These are phyloP conservation scores for Oncorhynchus masou DNA, from an alignment of 2,113 vertebrate genomes.

Conservation along the genomic window DNA sequence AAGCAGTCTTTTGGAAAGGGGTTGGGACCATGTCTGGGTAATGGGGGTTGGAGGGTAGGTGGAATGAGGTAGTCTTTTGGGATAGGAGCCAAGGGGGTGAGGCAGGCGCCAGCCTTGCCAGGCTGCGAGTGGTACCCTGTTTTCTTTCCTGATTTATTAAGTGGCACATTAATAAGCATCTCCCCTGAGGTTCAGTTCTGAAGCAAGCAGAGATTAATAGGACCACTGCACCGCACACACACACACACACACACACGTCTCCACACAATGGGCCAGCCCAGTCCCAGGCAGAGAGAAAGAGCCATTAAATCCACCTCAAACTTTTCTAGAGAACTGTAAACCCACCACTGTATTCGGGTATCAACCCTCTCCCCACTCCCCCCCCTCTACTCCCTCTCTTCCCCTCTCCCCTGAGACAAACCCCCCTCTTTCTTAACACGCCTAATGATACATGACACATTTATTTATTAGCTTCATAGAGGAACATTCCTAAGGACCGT, in stretches of 20 bases:
- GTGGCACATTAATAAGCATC: slow-evolving; percentile 87
- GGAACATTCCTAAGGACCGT: slow-evolving; percentile 41
- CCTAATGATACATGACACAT: slow-evolving; percentile 38
- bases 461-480: slow-evolving; percentile 51
- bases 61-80: slow-evolving; percentile 35
- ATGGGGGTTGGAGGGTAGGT: slow-evolving; percentile 26
- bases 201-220: slow-evolving; percentile 81
- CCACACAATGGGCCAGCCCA: slow-evolving; percentile 62
- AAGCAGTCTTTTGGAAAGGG: slow-evolving; percentile 31
- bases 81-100: slow-evolving; percentile 69
- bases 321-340: slow-evolving; percentile 6
- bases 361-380: neutral
- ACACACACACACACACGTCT: neutral
- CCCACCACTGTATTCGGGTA: neutral
- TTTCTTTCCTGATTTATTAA: slow-evolving; percentile 88
- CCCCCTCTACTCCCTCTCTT: neutral
- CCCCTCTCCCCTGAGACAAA: neutral
- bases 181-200: slow-evolving; percentile 76
- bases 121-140: slow-evolving; percentile 59
- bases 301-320: slow-evolving; percentile 54
- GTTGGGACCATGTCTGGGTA: neutral
- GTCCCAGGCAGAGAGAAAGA: slow-evolving; percentile 66
- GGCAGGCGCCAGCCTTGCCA: slow-evolving; percentile 80
- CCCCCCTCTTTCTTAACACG: slow-evolving; percentile 6
- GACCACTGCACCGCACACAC: slow-evolving; percentile 53